phyloP scores from a whole-genome alignment of 92 coral and sea anemone species.

The Siderastrea radians region DNA sequence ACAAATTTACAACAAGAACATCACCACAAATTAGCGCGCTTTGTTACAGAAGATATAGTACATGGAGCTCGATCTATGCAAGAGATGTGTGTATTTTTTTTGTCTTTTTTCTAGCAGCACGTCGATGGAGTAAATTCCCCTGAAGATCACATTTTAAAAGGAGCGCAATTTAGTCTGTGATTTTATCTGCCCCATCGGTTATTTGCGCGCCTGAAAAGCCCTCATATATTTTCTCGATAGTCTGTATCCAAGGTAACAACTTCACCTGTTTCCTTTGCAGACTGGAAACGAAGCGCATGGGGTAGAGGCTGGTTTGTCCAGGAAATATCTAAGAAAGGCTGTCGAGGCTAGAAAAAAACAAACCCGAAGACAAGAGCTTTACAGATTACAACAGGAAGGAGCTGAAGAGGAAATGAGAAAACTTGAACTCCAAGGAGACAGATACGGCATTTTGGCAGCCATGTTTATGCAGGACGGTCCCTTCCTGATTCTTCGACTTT shows the following conservation, averaged over 20 bases:
- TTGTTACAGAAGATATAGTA: too few species aligned
- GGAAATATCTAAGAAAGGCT: conserved; percentile 34
- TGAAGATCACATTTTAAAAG: too few species aligned
- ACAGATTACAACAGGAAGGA: conserved; percentile 14
- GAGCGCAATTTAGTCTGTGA: neutral
- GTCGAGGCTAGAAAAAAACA: neutral
- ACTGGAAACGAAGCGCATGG: neutral
- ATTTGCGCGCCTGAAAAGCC: neutral
- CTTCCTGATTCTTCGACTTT: conserved; percentile 75
- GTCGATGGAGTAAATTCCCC: too few species aligned
- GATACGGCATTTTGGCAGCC: conserved; percentile 86
- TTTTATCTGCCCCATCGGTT: neutral
- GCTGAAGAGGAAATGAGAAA: conserved; percentile 59
- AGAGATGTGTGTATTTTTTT: too few species aligned
- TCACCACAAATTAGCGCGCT: too few species aligned
- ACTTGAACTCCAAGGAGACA: conserved; percentile 86
- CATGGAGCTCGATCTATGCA: too few species aligned
- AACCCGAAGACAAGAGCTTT: neutral
- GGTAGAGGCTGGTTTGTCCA: conserved; percentile 8
- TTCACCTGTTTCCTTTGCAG: neutral
- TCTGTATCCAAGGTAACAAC: neutral
- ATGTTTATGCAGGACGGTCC: conserved; percentile 97
- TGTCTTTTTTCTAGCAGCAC: too few species aligned
- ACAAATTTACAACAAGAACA: too few species aligned
- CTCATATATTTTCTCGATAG: neutral